Percentiles rank a stretch among this genome's conserved stretches.
phyloP scores from a whole-genome alignment of 92 coral and sea anemone species.

The Porites cylindrica region DNA sequence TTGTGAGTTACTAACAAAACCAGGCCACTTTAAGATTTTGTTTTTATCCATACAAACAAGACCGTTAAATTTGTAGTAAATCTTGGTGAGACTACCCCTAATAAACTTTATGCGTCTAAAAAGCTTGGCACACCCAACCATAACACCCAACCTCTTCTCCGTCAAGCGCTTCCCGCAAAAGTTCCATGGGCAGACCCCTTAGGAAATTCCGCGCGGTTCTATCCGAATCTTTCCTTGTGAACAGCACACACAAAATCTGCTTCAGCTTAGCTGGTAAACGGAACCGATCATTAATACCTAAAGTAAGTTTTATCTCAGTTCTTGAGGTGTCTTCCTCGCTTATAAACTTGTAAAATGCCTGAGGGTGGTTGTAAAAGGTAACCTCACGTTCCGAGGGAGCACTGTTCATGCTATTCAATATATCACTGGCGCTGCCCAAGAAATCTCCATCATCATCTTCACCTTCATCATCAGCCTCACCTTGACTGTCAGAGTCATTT shows the following conservation, averaged over 20 bases:
- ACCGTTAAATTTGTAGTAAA: no score
- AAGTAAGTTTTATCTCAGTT: conserved; percentile 70
- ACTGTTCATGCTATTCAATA: conserved; percentile 57
- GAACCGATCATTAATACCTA: conserved; percentile 71
- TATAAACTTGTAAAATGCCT: conserved; percentile 80
- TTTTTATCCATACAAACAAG: no score
- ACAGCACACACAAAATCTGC: conserved; percentile 80
- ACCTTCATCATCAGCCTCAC: conserved; percentile 24
- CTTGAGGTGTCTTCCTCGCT: conserved; percentile 80
- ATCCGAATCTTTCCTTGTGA: conserved; percentile 80
- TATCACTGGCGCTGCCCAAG: conserved; percentile 63
- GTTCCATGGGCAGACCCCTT: conserved; percentile 50
- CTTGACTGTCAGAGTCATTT: conserved; percentile 7
- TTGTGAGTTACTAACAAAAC: no score
- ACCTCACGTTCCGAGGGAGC: conserved; percentile 44
- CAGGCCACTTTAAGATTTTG: no score
- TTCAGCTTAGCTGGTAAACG: conserved; percentile 57
- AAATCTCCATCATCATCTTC: conserved; percentile 60
- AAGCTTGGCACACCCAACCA: conserved; percentile 7
- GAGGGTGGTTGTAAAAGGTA: conserved; percentile 63
- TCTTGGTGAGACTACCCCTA: no score
- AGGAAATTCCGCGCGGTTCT: conserved; percentile 75
- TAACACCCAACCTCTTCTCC: conserved; percentile 44
- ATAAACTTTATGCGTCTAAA: background rate
- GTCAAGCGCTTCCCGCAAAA: conserved; percentile 61